Evolutionary conservation across 2,797 vertebrate species (phyloP).

Genomic region (Thamnophis elegans): DNA sequence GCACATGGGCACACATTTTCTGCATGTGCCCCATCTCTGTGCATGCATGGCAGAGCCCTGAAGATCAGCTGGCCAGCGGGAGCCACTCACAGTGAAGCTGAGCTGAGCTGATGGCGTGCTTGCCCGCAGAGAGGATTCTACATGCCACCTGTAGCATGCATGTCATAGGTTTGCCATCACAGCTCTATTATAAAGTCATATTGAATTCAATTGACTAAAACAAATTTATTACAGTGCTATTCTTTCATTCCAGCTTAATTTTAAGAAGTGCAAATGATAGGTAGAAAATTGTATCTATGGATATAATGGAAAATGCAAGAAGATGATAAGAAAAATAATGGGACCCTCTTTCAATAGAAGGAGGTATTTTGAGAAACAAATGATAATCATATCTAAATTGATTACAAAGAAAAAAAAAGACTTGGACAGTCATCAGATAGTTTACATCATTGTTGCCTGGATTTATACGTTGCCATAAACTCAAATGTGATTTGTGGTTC

Average conservation of each 20-base stretch:
- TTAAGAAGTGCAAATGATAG: not conserved
- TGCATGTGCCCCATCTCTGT: too few relatives aligned
- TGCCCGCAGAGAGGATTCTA: too few relatives aligned
- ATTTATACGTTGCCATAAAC: not conserved
- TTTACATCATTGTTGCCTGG: not conserved
- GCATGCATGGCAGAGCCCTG: too few relatives aligned
- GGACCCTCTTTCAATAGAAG: not conserved
- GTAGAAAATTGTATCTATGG: not conserved
- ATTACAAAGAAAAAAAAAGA: not conserved
- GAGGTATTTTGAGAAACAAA: not conserved
- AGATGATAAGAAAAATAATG: not conserved
- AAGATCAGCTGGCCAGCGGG: too few relatives aligned
- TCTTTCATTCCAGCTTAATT: not conserved
- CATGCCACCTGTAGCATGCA: too few relatives aligned
- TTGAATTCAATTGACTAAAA: not conserved
- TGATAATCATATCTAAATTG: not conserved
- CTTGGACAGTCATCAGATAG: not conserved
- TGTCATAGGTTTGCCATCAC: too few relatives aligned
- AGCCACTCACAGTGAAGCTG: too few relatives aligned
- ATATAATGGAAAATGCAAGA: not conserved
- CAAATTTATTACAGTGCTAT: not conserved
- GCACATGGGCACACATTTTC: too few relatives aligned
- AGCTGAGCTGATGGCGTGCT: too few relatives aligned
- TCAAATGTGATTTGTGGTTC: not conserved
- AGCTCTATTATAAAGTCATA: not conserved